Percentiles rank a stretch among this genome's conserved stretches.
These are phyloP conservation scores for Hydraecia micacea DNA, from an alignment of 2,888 invertebrate genomes.

Conservation along the genomic window DNA sequence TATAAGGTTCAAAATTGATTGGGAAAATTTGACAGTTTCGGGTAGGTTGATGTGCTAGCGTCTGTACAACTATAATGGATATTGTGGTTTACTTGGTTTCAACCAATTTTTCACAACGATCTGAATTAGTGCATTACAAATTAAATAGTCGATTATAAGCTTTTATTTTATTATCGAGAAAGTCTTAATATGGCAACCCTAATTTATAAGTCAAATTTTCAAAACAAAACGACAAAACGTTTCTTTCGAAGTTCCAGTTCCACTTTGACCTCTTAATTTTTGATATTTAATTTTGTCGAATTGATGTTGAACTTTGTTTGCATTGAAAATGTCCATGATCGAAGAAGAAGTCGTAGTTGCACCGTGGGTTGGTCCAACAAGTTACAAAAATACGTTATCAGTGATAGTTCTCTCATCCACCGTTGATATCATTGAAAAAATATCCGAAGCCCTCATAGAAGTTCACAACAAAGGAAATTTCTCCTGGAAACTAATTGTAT, in stretches of 20 bases:
- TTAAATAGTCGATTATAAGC: background rate
- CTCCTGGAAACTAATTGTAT: slow-evolving; percentile 82
- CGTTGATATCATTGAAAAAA: slow-evolving; percentile 80
- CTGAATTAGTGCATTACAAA: background rate
- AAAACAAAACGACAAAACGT: slow-evolving; percentile 44
- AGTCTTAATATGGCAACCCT: slow-evolving; percentile 10
- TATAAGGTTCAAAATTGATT: too few relatives aligned
- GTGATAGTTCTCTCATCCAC: slow-evolving; percentile 83
- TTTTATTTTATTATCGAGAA: background rate
- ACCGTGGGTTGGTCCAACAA: slow-evolving; percentile 85
- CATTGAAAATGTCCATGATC: slow-evolving; percentile 74
- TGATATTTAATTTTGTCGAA: background rate
- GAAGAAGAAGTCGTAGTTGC: slow-evolving; percentile 78
- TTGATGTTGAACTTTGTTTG: background rate
- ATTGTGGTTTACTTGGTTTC: background rate
- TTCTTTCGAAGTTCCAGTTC: background rate
- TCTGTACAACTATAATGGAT: background rate
- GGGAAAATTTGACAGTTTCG: too few relatives aligned
- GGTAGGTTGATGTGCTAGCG: too few relatives aligned
- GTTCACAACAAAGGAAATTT: slow-evolving; percentile 79
- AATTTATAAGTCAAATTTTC: slow-evolving; percentile 18
- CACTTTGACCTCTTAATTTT: background rate
- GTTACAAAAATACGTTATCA: slow-evolving; percentile 80
- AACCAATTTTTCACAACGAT: background rate
- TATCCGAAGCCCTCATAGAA: slow-evolving; percentile 81